Evolutionary conservation across 2,797 vertebrate genomes (phyloP), one percentile per base, ranked within the genome.

Genomic region (Spheniscus humboldti): DNA sequence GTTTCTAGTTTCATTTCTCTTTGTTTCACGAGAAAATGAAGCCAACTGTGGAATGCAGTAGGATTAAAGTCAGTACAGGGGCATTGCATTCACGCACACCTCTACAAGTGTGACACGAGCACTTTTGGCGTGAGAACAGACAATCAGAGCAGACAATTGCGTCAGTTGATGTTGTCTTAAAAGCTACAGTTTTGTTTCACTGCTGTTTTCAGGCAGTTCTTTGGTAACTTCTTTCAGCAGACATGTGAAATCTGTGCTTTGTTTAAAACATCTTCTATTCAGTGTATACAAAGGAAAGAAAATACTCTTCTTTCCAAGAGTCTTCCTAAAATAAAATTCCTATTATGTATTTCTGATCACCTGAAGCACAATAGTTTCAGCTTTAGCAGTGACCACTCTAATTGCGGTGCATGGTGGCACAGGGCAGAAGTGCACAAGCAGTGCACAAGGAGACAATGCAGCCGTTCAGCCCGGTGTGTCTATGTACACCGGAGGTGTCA

Each of bases 131-230:
- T 64, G 37, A 72, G 60, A 96, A 88, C 72, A 91, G 75, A 81
- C 15, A 4, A 89, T 81, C 84, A 85, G 92, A 93, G 86, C 88
- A 96, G 92, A 90, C 79, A 88, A 15, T 90, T 72, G 7, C 18
- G 22, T 94, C 64, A 88, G 89, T 19, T 90, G 55, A 91, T 73
- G 45, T 72, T 94, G 92, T 63, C 75, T 96, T 94, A 76, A 96
- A 94, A 96, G 59, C 55, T 94, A 78, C 79, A 76, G 1, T 94
- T 84, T 87, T 66, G 45, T 88, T 87, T 88, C 62, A 33, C 18
- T 85, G 66, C 20, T 94, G 55, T 93, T 94, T 88, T 75, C 88
- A 80, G 62, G 39, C 82, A 73, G 73, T 63, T 95, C 69, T 89
- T 92, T 87, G 67, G 66, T 85, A 47, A 25, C 43, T 85, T 76